phyloP scores from a whole-genome alignment of 1,140 invertebrate genomes.

The Brachionus koreanus region DNA sequence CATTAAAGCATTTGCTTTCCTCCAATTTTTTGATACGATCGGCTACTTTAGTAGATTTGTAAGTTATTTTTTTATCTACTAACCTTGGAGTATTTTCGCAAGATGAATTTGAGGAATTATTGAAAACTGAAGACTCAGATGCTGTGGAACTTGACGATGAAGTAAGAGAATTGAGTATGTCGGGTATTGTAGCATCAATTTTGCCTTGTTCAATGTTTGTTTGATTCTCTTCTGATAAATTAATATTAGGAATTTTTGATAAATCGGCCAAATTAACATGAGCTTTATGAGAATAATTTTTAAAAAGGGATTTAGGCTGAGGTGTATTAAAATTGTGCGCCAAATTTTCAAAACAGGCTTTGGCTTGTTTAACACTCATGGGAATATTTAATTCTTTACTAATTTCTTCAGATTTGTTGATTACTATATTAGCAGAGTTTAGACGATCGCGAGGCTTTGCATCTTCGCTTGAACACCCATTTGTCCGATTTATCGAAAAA shows the following conservation, averaged over 20 bases:
- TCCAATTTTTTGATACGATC: conserved; percentile 5
- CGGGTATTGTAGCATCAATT: neutral
- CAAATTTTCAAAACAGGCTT: conserved; percentile 23
- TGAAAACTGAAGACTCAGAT: conserved; percentile 16
- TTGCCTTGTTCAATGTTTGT: neutral
- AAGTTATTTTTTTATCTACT: neutral
- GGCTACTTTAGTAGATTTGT: neutral
- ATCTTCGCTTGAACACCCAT: neutral
- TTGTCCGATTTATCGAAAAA: neutral
- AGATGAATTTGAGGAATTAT: neutral
- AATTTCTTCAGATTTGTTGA: conserved; percentile 19
- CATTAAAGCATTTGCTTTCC: neutral
- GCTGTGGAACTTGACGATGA: neutral
- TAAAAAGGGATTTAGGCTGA: neutral
- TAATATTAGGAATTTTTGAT: neutral
- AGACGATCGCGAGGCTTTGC: neutral
- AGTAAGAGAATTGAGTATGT: conserved; percentile 6
- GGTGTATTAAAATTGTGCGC: neutral
- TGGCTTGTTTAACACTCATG: conserved; percentile 32
- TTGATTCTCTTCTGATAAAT: neutral
- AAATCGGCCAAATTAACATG: neutral
- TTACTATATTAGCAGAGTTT: neutral
- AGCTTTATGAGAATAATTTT: neutral
- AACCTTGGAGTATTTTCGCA: conserved; percentile 11
- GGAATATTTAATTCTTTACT: conserved; percentile 22